phyloP scores from a whole-genome alignment of 2,888 invertebrate genomes.

The Atethmia centrago region DNA sequence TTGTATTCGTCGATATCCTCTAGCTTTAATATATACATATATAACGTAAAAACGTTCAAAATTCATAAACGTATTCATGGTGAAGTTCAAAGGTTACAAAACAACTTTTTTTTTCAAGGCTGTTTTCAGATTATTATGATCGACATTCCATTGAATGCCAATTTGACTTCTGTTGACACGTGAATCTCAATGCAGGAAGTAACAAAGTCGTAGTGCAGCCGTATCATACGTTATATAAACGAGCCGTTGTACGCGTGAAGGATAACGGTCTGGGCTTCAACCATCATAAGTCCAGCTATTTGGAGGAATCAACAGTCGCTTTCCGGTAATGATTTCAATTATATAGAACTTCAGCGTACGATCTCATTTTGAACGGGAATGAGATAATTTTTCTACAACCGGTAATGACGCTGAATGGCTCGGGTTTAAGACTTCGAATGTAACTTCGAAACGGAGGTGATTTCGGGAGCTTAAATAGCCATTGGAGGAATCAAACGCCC shows the following conservation, averaged over 20 bases:
- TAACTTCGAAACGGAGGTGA: conserved; percentile 51
- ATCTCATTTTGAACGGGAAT: conserved; percentile 64
- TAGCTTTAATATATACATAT: neutral
- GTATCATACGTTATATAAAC: conserved; percentile 3
- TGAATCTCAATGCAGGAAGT: neutral
- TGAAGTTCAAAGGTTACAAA: neutral
- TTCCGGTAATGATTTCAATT: conserved; percentile 75
- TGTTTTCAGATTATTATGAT: neutral
- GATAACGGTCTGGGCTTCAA: conserved; percentile 36
- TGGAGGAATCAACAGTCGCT: conserved; percentile 69
- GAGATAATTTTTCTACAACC: conserved; percentile 64
- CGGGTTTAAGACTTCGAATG: conserved; percentile 51
- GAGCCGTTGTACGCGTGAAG: conserved; percentile 5
- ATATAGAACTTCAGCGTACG: conserved; percentile 65
- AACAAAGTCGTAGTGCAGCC: neutral
- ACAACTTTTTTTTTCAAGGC: neutral
- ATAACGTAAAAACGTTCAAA: neutral
- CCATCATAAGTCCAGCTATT: conserved; percentile 71
- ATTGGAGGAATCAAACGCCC: conserved; percentile 54
- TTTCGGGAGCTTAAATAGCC: conserved; percentile 58
- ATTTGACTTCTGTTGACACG: neutral
- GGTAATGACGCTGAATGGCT: conserved; percentile 57
- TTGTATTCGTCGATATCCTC: neutral
- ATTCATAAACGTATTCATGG: neutral
- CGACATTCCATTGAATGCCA: neutral